Percentiles rank a stretch among this genome's conserved stretches.
Conservation (phyloP, 1,140 invertebrate species). For the Pemphigus obesinymphae region DNA sequence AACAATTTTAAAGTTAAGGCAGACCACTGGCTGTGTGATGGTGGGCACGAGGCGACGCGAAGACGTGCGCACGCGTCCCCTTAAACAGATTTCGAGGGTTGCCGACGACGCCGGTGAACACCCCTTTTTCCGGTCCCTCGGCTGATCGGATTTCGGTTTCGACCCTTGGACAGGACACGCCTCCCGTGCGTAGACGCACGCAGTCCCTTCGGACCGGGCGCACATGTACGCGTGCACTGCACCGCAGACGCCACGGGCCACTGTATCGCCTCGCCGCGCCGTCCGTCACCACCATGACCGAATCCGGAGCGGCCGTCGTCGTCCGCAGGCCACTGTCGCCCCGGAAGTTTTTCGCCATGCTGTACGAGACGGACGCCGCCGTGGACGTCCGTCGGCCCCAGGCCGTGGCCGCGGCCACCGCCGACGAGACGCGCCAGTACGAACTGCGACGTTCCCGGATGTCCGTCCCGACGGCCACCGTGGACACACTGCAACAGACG, state of each 20-base stretch:
- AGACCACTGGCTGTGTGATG: no score
- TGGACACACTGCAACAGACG: background rate
- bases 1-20: no score
- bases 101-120: background rate
- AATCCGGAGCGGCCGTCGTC: background rate
- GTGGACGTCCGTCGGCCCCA: background rate
- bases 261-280: no score
- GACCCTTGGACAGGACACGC: background rate
- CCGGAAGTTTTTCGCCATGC: conserved; percentile 25
- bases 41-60: no score
- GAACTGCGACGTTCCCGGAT: background rate
- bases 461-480: background rate
- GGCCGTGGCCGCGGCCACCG: background rate
- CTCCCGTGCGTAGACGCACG: background rate
- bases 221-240: background rate
- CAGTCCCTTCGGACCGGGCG: background rate
- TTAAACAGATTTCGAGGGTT: no score
- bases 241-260: background rate
- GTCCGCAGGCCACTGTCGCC: conserved; percentile 33
- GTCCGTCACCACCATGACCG: background rate
- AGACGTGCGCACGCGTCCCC: no score
- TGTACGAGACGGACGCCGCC: conserved; percentile 24
- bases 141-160: background rate
- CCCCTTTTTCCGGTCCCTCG: background rate
- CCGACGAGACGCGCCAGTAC: background rate